A percentile compares a stretch with the other conserved stretches of the same genome.
phyloP scores from a whole-genome alignment of 2,888 invertebrate species.

The Chloromyia formosa region DNA sequence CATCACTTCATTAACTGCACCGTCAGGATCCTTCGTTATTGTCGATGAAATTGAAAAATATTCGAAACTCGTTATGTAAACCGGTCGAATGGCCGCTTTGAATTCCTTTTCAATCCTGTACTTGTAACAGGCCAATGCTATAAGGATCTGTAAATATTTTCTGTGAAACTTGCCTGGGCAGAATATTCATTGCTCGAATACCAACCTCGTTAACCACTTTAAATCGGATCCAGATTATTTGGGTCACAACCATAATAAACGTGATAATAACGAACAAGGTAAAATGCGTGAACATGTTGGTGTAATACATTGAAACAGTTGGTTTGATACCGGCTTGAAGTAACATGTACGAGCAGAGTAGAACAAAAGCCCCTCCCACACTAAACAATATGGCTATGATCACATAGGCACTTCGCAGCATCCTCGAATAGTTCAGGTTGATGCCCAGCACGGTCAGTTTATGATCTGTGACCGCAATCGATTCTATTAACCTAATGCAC shows the following conservation, averaged over 20 bases:
- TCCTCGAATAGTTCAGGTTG: conserved; percentile 58
- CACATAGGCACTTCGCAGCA: conserved; percentile 56
- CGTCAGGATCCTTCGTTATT: background rate
- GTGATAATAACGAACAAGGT: conserved; percentile 55
- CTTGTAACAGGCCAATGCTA: background rate
- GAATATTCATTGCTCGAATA: background rate
- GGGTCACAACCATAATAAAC: conserved; percentile 52
- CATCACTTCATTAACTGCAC: conserved; percentile 10
- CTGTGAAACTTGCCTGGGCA: too few relatives aligned
- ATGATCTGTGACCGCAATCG: conserved; percentile 57
- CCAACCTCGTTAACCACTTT: conserved; percentile 20
- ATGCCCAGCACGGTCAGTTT: conserved; percentile 59
- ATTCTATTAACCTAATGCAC: conserved; percentile 57
- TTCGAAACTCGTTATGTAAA: background rate
- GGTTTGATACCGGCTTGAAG: conserved; percentile 54
- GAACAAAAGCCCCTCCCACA: conserved; percentile 57
- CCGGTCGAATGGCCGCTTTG: background rate
- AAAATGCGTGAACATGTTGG: conserved; percentile 57
- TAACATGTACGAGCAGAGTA: conserved; percentile 58
- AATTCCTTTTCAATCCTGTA: background rate
- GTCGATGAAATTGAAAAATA: background rate
- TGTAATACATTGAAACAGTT: conserved; percentile 49
- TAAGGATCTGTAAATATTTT: conserved; percentile 4
- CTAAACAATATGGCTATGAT: conserved; percentile 56
- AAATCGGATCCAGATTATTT: conserved; percentile 53